Percentiles rank a stretch among this genome's conserved stretches.
Evolutionary conservation across 1,140 invertebrate species (phyloP).

Genomic region (Potamilus streckersoni): DNA sequence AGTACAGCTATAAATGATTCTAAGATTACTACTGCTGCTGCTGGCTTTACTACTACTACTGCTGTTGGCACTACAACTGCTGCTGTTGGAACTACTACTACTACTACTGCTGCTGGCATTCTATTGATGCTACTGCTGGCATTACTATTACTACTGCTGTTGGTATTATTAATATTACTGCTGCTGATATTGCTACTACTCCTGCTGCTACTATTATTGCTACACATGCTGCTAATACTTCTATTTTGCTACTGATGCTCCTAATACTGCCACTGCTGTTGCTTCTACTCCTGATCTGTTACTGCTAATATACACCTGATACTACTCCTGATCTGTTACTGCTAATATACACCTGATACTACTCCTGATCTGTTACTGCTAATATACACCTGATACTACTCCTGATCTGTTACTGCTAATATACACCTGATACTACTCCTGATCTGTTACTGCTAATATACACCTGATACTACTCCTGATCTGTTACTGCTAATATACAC

Average conservation of each 20-base stretch:
- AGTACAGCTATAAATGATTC: not conserved
- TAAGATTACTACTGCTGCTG: not conserved
- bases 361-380: not conserved
- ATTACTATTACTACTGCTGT: constrained; percentile 32
- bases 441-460: not conserved
- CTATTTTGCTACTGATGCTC: constrained; percentile 28
- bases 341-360: not conserved
- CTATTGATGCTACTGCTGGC: constrained; percentile 11
- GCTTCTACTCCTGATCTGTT: not conserved
- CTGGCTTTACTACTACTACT: not conserved
- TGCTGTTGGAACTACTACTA: constrained; percentile 11
- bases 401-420: not conserved
- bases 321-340: not conserved
- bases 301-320: not conserved
- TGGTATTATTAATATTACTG: constrained; percentile 22
- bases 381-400: not conserved
- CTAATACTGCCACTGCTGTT: constrained; percentile 13
- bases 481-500: not conserved
- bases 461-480: not conserved
- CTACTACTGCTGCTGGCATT: constrained; percentile 22
- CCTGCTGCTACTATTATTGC: constrained; percentile 27
- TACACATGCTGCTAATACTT: constrained; percentile 28
- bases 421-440: not conserved
- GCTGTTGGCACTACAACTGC: not conserved
- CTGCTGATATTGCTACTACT: constrained; percentile 31